Evolutionary conservation across 2,888 invertebrate genomes (phyloP).

Genomic region (Lasioglossum malachurum): DNA sequence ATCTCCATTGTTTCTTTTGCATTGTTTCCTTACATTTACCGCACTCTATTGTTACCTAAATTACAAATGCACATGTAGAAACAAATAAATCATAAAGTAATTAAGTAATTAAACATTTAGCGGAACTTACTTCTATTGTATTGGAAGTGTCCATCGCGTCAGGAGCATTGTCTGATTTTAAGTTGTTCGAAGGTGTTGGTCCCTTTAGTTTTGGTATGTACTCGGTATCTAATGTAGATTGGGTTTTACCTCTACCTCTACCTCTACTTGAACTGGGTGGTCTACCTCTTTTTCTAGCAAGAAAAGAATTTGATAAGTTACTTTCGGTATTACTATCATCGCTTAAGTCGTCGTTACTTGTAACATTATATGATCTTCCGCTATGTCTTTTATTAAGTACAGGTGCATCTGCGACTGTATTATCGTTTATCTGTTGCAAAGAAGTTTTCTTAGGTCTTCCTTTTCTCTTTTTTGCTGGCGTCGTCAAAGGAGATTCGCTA

Average conservation of each 20-base stretch:
- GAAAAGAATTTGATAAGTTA: slow-evolving; percentile 9
- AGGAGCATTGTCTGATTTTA: neutral
- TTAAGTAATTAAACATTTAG: neutral
- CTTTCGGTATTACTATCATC: slow-evolving; percentile 25
- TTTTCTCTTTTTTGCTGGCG: slow-evolving; percentile 22
- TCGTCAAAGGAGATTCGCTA: neutral
- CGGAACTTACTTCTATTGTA: slow-evolving; percentile 36
- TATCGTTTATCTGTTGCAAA: slow-evolving; percentile 4
- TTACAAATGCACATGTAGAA: neutral
- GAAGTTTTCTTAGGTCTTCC: slow-evolving; percentile 51
- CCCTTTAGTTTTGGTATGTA: slow-evolving; percentile 60
- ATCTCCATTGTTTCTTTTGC: slow-evolving; percentile 83
- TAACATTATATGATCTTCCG: slow-evolving; percentile 35
- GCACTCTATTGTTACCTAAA: slow-evolving; percentile 80
- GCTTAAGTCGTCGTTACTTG: slow-evolving; percentile 24
- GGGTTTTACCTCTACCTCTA: slow-evolving; percentile 19
- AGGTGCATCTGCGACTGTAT: slow-evolving; percentile 20
- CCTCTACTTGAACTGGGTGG: slow-evolving; percentile 43
- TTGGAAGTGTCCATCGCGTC: neutral
- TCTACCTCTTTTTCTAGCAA: slow-evolving; percentile 31
- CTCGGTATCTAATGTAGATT: slow-evolving; percentile 59
- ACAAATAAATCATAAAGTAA: neutral
- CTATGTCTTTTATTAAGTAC: slow-evolving; percentile 24
- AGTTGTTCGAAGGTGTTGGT: slow-evolving; percentile 33
- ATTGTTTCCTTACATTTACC: slow-evolving; percentile 85